Evolutionary conservation across 2,888 invertebrate species (phyloP).

Genomic region (Crepidodera aurea): DNA sequence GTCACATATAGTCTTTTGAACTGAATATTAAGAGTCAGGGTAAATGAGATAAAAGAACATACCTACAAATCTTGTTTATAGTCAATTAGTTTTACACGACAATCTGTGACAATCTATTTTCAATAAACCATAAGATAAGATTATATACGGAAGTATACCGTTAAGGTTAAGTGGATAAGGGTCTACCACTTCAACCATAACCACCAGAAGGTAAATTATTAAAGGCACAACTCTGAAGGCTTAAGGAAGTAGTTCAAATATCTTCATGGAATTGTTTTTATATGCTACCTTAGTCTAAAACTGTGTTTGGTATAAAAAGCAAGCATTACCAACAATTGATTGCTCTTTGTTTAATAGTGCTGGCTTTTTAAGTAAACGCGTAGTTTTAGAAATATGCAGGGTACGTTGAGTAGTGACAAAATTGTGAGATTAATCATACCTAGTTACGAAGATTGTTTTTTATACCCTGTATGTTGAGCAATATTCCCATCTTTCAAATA

Average conservation of each 20-base stretch:
- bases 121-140: background rate
- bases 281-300: conserved; percentile 6
- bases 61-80: too few species aligned
- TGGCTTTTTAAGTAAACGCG: background rate
- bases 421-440: too few species aligned
- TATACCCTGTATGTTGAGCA: conserved; percentile 31
- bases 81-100: background rate
- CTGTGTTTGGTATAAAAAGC: conserved; percentile 5
- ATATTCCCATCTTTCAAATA: conserved; percentile 32
- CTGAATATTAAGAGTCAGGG: too few species aligned
- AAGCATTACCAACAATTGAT: background rate
- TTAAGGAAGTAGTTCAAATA: too few species aligned
- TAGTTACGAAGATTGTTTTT: too few species aligned
- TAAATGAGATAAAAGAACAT: too few species aligned
- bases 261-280: background rate
- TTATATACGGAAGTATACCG: background rate
- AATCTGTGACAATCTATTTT: conserved; percentile 1
- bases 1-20: too few species aligned
- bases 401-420: too few species aligned
- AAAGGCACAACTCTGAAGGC: too few species aligned
- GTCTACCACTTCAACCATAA: conserved; percentile 11
- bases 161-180: conserved; percentile 14
- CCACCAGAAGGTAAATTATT: too few species aligned
- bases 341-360: background rate
- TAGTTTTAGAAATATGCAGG: conserved; percentile 28